Evolutionary conservation across 2,113 vertebrate genomes (phyloP).

Genomic region (Jacana jacana): DNA sequence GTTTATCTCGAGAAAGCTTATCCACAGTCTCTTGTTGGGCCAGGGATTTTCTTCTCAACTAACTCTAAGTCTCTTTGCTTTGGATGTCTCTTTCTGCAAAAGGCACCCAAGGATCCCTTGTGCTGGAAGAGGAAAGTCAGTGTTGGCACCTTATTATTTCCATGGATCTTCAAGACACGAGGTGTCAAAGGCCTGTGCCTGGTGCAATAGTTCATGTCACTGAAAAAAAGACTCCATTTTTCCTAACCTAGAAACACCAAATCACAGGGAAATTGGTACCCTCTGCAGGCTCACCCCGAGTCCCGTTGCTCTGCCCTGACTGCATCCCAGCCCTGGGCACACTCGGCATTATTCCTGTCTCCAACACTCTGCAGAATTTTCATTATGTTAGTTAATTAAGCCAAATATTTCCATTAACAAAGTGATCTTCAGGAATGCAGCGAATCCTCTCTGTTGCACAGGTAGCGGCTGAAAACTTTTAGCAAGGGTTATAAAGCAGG

Average conservation of each 20-base stretch:
- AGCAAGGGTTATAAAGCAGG: background rate
- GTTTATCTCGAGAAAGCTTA: background rate
- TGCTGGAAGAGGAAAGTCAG: background rate
- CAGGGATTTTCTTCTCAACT: background rate
- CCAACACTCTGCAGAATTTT: background rate
- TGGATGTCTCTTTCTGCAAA: background rate
- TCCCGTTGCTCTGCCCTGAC: background rate
- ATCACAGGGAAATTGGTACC: background rate
- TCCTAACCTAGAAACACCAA: background rate
- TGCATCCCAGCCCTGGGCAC: background rate
- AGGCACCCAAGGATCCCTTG: background rate
- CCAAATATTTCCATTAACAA: slow-evolving; percentile 29
- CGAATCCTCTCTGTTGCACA: background rate
- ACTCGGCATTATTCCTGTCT: background rate
- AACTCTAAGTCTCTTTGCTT: background rate
- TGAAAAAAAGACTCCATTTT: background rate
- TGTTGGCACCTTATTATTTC: background rate
- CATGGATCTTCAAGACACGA: background rate
- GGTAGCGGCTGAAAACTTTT: background rate
- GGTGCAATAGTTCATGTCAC: background rate
- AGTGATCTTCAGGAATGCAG: slow-evolving; percentile 18
- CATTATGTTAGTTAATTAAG: slow-evolving; percentile 52
- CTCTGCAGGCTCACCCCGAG: background rate
- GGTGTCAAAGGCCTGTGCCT: background rate
- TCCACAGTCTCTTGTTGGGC: background rate